Percentiles rank a stretch among this genome's conserved stretches.
phyloP scores from a whole-genome alignment of 1,140 invertebrate genomes.

The Ostrea edulis region DNA sequence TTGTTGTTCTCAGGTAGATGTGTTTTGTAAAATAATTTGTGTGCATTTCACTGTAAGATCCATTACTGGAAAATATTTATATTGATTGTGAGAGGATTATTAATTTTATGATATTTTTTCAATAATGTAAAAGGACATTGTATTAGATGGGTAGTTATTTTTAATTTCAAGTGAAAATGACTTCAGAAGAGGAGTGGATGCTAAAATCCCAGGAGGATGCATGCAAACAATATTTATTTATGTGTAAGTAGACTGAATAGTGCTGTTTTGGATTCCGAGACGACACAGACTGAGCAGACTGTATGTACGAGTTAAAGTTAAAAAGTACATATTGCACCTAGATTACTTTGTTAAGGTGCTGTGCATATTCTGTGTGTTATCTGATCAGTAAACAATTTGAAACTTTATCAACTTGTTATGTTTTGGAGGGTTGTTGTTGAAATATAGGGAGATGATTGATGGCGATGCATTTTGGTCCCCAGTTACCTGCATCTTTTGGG shows the following conservation, averaged over 20 bases:
- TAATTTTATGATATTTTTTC: neutral
- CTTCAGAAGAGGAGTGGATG: neutral
- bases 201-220: neutral
- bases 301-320: neutral
- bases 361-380: neutral
- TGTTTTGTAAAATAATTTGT: neutral
- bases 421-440: too few species aligned
- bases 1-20: neutral
- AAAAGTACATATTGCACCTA: neutral
- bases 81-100: too few species aligned
- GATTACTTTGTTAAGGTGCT: neutral
- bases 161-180: neutral
- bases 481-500: too few species aligned
- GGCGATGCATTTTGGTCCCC: too few species aligned
- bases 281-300: neutral
- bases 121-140: neutral
- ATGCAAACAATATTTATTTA: neutral
- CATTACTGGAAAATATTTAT: neutral
- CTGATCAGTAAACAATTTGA: neutral
- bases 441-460: too few species aligned
- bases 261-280: neutral
- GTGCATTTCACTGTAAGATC: neutral
- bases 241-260: neutral
- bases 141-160: conserved; percentile 29
- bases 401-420: neutral